phyloP scores from a whole-genome alignment of 1,140 invertebrate species.

The Pinna nobilis region DNA sequence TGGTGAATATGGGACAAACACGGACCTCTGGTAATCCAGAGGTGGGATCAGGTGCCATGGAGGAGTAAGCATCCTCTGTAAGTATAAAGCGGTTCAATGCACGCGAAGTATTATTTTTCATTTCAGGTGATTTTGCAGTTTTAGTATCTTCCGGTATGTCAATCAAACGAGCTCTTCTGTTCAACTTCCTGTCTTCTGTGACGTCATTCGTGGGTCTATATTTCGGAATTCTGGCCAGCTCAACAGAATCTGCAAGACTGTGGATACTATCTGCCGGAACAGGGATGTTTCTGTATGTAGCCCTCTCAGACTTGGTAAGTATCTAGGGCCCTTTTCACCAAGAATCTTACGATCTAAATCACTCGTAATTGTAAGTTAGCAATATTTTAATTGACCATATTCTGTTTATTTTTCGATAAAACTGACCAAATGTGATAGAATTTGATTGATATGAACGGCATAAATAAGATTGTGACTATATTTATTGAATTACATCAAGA shows the following conservation, averaged over 20 bases:
- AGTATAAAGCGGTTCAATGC: not conserved
- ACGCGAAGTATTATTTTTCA: not conserved
- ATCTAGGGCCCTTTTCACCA: too few relatives aligned
- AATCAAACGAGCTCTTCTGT: slow-evolving; percentile 79
- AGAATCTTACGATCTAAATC: too few relatives aligned
- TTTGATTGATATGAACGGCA: too few relatives aligned
- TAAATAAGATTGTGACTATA: too few relatives aligned
- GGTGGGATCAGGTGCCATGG: not conserved
- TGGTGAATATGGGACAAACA: too few relatives aligned
- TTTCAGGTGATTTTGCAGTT: slow-evolving; percentile 90
- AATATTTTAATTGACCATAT: too few relatives aligned
- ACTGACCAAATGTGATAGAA: too few relatives aligned
- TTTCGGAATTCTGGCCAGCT: slow-evolving; percentile 75
- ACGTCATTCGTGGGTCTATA: slow-evolving; percentile 81
- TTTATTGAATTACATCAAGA: too few relatives aligned
- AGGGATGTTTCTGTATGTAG: slow-evolving; percentile 82
- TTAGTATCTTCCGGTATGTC: slow-evolving; percentile 88
- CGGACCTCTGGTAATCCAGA: too few relatives aligned
- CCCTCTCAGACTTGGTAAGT: too few relatives aligned
- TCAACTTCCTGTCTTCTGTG: slow-evolving; percentile 81
- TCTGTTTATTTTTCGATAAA: too few relatives aligned
- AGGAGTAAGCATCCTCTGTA: not conserved
- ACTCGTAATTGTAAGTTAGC: too few relatives aligned
- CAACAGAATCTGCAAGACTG: slow-evolving; percentile 50
- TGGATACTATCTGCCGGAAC: slow-evolving; percentile 79